Evolutionary conservation across 2,113 vertebrate species (phyloP), one percentile per base, ranked within the genome.

Genomic region (Dunckerocampus dactyliophorus): DNA sequence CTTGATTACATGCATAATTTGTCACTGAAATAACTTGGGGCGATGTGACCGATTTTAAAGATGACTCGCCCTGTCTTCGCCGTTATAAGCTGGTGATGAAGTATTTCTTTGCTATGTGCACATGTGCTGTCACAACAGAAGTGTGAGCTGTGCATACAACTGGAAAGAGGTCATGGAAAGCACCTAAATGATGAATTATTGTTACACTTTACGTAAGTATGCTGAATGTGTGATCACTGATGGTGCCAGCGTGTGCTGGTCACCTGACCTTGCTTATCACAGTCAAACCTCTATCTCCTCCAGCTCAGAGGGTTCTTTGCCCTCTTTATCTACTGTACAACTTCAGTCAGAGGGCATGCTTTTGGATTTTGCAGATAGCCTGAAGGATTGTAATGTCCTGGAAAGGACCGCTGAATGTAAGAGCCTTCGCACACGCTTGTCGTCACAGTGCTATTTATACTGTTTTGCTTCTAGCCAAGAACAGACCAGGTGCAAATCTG

Each of bases 1-100:
- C 80, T 82, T 82, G 76, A 85, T 83, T 76, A 76, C 70, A 59
- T 28, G 67, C 72, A 59, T 61, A 72, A 83, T 82, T 83, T 73
- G 71, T 65, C 55, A 28, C 61, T 55, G 48, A 69, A 69, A 72
- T 71, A 48, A 20, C 71, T 82, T 69, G 47, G 63, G 53, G 61
- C 70, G 63, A 76, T 61, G 70, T 66, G 55, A 69, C 72, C 48
- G 72, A 74, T 74, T n/a, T 0, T 52, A 58, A 14, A 48, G 64
- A 43, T 51, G 45, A n/a, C 63, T 64, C 51, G 24, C 58, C 53
- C 49, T 34, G 13, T 71, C 37, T 14, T n/a, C 8, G 8, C 8
- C 14, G 6, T 9, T 20, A 13, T 45, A 50, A 39, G 24, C 31
- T 31, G 8, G 24, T 14, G 19, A 19, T 12, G 8, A 17, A 52